phyloP scores from a whole-genome alignment of 2,113 vertebrate genomes.

The Geococcyx californianus region DNA sequence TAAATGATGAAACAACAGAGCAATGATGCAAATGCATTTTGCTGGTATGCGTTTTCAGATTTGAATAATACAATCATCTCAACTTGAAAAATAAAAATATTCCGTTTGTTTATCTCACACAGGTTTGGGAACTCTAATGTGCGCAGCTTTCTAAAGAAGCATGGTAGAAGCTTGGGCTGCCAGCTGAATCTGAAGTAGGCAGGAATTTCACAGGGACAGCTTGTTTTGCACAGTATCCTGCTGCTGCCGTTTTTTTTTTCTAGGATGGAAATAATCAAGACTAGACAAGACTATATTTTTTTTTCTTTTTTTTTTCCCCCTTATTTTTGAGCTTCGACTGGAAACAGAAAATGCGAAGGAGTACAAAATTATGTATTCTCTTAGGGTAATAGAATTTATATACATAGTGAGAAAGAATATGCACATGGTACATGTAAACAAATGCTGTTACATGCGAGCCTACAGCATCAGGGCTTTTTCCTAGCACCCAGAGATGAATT shows the following conservation, averaged over 20 bases:
- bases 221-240: conserved; percentile 12
- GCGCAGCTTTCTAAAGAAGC: neutral
- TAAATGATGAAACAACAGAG: conserved; percentile 25
- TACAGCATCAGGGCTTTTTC: neutral
- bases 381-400: neutral
- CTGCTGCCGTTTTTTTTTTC: neutral
- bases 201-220: conserved; percentile 34
- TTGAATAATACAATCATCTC: conserved; percentile 14
- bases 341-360: neutral
- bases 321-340: neutral
- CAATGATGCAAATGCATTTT: neutral
- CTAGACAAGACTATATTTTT: neutral
- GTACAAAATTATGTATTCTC: neutral
- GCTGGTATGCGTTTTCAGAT: neutral
- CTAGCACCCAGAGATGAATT: neutral
- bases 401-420: neutral
- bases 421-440: neutral
- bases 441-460: neutral
- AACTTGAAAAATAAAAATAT: neutral
- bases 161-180: neutral
- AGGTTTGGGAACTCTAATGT: neutral
- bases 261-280: neutral
- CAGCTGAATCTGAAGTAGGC: neutral
- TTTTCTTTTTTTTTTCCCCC: too few species aligned
- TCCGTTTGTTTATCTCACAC: neutral